Percentiles rank a stretch among this genome's conserved stretches.
phyloP scores from a whole-genome alignment of 2,113 vertebrate genomes.

The Cercocebus atys region DNA sequence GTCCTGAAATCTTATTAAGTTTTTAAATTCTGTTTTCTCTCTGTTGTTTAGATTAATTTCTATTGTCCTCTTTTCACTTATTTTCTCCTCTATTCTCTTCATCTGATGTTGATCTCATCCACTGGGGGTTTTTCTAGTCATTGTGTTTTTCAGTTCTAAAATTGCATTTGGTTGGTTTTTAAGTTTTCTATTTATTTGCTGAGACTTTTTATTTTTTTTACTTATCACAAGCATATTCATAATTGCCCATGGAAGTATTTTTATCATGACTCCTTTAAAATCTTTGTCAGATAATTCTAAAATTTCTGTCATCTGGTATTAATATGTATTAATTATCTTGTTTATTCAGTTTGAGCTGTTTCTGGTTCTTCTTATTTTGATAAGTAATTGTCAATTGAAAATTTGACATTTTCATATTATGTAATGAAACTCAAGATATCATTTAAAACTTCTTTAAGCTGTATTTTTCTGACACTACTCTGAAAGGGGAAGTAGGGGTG shows the following conservation, averaged over 20 bases:
- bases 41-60: neutral
- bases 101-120: neutral
- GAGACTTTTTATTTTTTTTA: neutral
- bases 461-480: neutral
- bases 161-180: neutral
- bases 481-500: neutral
- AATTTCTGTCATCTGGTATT: neutral
- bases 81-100: neutral
- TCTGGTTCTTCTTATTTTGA: neutral
- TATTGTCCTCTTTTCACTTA: neutral
- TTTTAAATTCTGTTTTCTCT: neutral
- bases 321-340: neutral
- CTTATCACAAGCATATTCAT: neutral
- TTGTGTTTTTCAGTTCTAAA: neutral
- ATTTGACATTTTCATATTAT: neutral
- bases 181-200: neutral
- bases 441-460: neutral
- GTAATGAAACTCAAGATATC: neutral
- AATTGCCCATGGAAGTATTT: neutral
- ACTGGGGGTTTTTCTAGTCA: neutral
- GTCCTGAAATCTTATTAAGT: neutral
- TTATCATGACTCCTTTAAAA: neutral
- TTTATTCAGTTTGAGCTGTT: neutral
- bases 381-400: neutral
- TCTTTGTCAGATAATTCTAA: conserved; percentile 13